phyloP scores from a whole-genome alignment of 2,113 vertebrate species.

The Paedocypris sp. region DNA sequence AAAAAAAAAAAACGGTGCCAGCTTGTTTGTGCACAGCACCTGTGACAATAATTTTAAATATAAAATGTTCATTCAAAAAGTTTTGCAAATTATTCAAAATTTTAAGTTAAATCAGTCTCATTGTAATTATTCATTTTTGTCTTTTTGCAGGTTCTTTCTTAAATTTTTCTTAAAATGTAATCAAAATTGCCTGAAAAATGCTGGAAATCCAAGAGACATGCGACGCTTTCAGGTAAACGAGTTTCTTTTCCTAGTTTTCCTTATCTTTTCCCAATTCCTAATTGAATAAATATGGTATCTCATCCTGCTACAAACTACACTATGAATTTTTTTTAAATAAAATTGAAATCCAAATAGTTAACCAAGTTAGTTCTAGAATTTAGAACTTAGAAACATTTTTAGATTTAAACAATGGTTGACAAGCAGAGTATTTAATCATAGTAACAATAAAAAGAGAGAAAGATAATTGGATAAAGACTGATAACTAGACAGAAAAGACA shows the following conservation, averaged over 20 bases:
- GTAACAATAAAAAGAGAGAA: not conserved
- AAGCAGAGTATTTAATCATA: not conserved
- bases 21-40: too few relatives aligned
- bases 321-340: too few relatives aligned
- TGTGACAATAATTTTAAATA: too few relatives aligned
- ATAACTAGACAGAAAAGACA: not conserved
- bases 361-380: too few relatives aligned
- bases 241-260: not conserved
- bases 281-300: too few relatives aligned
- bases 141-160: slow-evolving; percentile 80
- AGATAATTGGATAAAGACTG: too few relatives aligned
- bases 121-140: slow-evolving; percentile 38
- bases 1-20: too few relatives aligned
- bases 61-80: too few relatives aligned
- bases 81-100: not conserved
- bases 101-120: not conserved
- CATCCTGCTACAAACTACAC: too few relatives aligned
- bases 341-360: too few relatives aligned
- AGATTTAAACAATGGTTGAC: too few relatives aligned
- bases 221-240: slow-evolving; percentile 87
- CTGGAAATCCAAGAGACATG: slow-evolving; percentile 97
- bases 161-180: slow-evolving; percentile 99
- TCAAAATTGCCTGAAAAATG: slow-evolving; percentile 99
- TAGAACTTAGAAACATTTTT: too few relatives aligned
- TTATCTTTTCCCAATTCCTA: not conserved